These are phyloP conservation scores for Pollenia angustigena DNA, from an alignment of 2,888 invertebrate species.

Conservation along the genomic window DNA sequence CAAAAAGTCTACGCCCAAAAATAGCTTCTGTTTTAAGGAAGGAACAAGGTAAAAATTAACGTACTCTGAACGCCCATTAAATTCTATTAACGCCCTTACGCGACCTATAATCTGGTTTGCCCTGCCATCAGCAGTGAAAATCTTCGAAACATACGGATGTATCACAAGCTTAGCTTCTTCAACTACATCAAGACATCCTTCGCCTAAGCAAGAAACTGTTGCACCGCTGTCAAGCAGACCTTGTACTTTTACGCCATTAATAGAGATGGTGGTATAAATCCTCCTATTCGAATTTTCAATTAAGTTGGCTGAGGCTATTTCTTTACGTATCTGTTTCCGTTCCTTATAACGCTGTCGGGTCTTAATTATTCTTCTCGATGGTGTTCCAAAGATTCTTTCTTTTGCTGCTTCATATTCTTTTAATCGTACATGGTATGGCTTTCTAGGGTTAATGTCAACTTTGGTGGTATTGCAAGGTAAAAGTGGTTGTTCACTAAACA, in stretches of 20 bases:
- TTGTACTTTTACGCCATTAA: slow-evolving; percentile 18
- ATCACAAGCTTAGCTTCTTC: not conserved
- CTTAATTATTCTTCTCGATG: not conserved
- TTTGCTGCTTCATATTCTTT: not conserved
- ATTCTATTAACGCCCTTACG: slow-evolving; percentile 21
- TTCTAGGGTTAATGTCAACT: not conserved
- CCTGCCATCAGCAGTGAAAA: slow-evolving; percentile 37
- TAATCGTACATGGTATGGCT: not conserved
- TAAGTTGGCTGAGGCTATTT: not conserved
- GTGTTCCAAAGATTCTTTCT: not conserved
- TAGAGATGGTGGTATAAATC: not conserved
- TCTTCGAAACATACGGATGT: not conserved
- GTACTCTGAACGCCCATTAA: slow-evolving; percentile 13
- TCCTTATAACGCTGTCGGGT: not conserved
- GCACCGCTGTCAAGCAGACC: slow-evolving; percentile 37
- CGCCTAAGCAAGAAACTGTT: slow-evolving; percentile 21
- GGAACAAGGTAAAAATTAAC: slow-evolving; percentile 54
- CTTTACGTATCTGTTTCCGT: not conserved
- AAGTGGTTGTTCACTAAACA: not conserved
- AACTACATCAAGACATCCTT: slow-evolving; percentile 32
- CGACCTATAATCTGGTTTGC: slow-evolving; percentile 41
- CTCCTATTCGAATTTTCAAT: not conserved
- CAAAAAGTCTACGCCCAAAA: slow-evolving; percentile 47
- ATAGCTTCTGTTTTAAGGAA: slow-evolving; percentile 17
- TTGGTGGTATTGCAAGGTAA: not conserved